Conservation (phyloP, 2,113 vertebrate genomes). For the Malaclemys terrapin region DNA sequence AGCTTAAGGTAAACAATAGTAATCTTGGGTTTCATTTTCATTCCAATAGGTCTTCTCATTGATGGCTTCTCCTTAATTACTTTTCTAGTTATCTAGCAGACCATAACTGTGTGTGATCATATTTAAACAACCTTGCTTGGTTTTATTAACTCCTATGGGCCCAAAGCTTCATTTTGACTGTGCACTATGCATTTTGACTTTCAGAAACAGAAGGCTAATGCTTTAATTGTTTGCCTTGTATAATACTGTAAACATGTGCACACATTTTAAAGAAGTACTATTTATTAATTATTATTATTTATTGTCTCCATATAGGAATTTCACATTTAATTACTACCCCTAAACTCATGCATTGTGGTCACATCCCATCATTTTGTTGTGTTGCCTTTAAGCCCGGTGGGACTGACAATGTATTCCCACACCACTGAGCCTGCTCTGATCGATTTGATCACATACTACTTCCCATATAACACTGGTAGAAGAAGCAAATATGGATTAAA, state of each 20-base stretch:
- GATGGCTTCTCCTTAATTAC: conserved; percentile 66
- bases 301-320: background rate
- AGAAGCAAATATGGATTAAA: background rate
- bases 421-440: background rate
- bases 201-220: background rate
- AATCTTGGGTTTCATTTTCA: conserved; percentile 70
- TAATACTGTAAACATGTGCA: background rate
- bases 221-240: background rate
- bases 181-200: background rate
- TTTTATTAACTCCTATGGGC: conserved; percentile 44
- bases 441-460: background rate
- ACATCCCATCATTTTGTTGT: background rate
- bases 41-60: conserved; percentile 56
- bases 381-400: background rate
- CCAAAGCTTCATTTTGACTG: background rate
- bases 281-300: background rate
- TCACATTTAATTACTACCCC: background rate
- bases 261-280: background rate
- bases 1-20: conserved; percentile 72
- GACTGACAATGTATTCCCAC: background rate
- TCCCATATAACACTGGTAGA: background rate
- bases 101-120: conserved; percentile 46
- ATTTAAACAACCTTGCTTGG: conserved; percentile 43
- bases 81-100: conserved; percentile 67
- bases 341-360: background rate